Conservation (phyloP, 2,113 vertebrate species). For the Pterocles gutturalis region DNA sequence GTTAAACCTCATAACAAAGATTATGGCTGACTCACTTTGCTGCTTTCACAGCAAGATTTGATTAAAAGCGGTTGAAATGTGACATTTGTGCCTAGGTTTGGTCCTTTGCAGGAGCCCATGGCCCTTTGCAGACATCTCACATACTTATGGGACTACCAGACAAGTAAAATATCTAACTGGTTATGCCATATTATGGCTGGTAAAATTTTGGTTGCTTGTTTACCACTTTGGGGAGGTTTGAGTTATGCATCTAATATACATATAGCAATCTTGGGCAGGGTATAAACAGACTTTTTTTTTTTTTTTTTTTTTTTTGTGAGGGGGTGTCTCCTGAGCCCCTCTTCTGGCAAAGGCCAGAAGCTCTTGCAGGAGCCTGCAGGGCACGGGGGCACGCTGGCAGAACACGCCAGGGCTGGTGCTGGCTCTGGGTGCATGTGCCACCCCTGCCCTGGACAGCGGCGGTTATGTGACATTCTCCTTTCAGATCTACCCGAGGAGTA, state of each 20-base stretch:
- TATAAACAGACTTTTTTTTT: not conserved
- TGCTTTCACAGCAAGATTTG: not conserved
- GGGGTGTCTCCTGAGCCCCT: too few relatives aligned
- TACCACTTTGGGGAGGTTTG: not conserved
- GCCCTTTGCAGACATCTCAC: not conserved
- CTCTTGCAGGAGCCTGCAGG: not conserved
- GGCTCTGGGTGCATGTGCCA: not conserved
- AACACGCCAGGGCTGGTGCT: rapidly evolving
- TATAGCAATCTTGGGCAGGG: not conserved
- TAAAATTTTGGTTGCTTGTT: not conserved
- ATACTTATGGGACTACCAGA: not conserved
- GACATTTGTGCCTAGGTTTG: not conserved
- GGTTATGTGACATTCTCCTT: not conserved
- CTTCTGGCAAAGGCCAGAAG: not conserved
- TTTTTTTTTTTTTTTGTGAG: too few relatives aligned
- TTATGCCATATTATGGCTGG: not conserved
- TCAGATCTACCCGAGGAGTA: not conserved
- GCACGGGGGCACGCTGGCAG: not conserved
- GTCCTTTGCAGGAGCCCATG: not conserved
- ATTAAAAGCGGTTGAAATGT: not conserved
- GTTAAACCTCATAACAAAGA: not conserved
- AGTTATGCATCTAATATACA: not conserved
- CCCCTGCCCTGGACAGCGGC: not conserved
- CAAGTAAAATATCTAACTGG: not conserved
- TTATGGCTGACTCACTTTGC: not conserved